Base-by-base conservation (phyloP, 2,113 vertebrate species). In the Panthera tigris region DNA sequence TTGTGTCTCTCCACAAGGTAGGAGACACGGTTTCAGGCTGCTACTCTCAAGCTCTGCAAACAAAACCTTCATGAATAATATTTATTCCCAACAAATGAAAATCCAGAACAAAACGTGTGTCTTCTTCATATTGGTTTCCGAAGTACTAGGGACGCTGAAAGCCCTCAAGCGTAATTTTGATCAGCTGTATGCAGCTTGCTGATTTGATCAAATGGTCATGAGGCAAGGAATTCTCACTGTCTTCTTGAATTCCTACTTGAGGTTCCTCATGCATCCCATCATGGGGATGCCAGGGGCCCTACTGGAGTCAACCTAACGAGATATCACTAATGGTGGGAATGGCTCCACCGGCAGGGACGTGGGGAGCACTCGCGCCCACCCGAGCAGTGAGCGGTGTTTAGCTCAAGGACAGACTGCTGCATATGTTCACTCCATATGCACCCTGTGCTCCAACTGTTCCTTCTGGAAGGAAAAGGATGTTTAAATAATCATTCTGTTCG, bases 61-160 rank as follows among this genome's bases (percentile, higher is more conserved):
- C 61, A 96, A 96, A 95, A 92, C 0, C 33, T 87, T 97, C 92
- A 83, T 93, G 97, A 91, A 96, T 95, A 95, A 76, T 96, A 92
- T 89, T 93, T 86, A 93, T 95, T 89, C 88, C 71, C 68, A 52
- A 89, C 48, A 94, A 96, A 91, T 69, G 82, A 95, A 94, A 97
- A 95, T 19, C 79, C 79, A 48, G 92, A 93, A 45, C 92, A 94
- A 96, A 96, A 92, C 15, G 12, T n/a, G 5, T 23, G 45, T 92
- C 71, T 63, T 92, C 79, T 61, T 92, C 63, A 84, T 79, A 84
- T 73, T 87, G 41, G n/a, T 39, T 92, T 95, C 76, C 78, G 81
- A 93, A 85, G 61, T 48, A 29, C 73, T 50, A 55, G 71, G n/a
- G 63, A 86, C 6, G 33, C 57, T 66, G 18, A 31, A 66, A 86